phyloP scores from a whole-genome alignment of 1,140 invertebrate genomes.

The Megalonaias nervosa region DNA sequence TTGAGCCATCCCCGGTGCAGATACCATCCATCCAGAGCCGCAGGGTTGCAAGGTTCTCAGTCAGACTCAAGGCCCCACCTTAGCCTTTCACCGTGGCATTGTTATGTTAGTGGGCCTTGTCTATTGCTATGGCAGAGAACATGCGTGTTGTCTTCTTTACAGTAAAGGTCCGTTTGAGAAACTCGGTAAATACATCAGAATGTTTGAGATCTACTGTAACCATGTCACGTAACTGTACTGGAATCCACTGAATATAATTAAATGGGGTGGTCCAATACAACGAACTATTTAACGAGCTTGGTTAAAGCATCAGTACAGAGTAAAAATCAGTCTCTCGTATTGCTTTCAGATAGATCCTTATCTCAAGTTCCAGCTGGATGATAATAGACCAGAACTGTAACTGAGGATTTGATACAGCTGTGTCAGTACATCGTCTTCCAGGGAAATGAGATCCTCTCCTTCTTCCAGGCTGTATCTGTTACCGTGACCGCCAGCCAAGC shows the following conservation, averaged over 20 bases:
- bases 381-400: slow-evolving; percentile 29
- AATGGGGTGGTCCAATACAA: slow-evolving; percentile 24
- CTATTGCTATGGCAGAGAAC: slow-evolving; percentile 45
- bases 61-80: slow-evolving; percentile 48
- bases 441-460: neutral
- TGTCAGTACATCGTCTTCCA: slow-evolving; percentile 13
- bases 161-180: slow-evolving; percentile 24
- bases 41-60: slow-evolving; percentile 16
- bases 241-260: slow-evolving; percentile 47
- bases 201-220: neutral
- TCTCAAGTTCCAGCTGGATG: slow-evolving; percentile 13
- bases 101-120: slow-evolving; percentile 52
- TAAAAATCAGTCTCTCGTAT: slow-evolving; percentile 13
- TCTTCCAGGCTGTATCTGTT: neutral
- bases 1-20: slow-evolving; percentile 15
- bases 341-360: slow-evolving; percentile 17
- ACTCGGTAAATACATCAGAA: neutral
- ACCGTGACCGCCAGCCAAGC: too few relatives aligned
- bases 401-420: neutral
- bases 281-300: slow-evolving; percentile 17
- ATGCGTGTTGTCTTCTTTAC: slow-evolving; percentile 16
- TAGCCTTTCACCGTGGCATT: slow-evolving; percentile 43
- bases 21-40: slow-evolving; percentile 25
- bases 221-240: slow-evolving; percentile 41
- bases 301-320: slow-evolving; percentile 20